phyloP scores from a whole-genome alignment of 37 sponge, comb jelly and placozoan species.

The Petrosia ficiformis region DNA sequence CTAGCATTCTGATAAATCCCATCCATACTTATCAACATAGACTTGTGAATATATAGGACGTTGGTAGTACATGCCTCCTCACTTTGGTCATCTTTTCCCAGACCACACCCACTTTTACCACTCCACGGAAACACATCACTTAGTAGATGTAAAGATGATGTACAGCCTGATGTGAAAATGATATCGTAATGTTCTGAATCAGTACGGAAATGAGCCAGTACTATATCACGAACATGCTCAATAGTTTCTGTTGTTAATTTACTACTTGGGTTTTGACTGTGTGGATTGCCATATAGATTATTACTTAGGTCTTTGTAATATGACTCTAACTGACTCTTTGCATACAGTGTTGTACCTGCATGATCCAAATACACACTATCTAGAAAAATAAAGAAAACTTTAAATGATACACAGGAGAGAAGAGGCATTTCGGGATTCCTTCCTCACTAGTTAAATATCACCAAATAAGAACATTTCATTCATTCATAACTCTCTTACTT shows the following conservation, averaged over 20 bases:
- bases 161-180: constrained; percentile 83
- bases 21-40: neutral
- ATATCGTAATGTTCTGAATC: constrained; percentile 56
- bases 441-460: too few relatives aligned
- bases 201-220: constrained; percentile 75
- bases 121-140: constrained; percentile 78
- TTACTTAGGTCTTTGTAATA: constrained; percentile 51
- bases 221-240: constrained; percentile 49
- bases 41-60: neutral
- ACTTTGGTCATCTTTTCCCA: neutral
- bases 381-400: constrained; percentile 9
- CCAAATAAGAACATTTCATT: too few relatives aligned
- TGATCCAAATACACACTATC: constrained; percentile 88
- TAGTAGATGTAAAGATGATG: constrained; percentile 77
- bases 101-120: neutral
- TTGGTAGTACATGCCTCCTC: neutral
- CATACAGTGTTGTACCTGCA: constrained; percentile 83
- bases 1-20: too few relatives aligned
- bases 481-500: too few relatives aligned
- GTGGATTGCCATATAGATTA: constrained; percentile 87
- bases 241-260: constrained; percentile 37
- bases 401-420: too few relatives aligned
- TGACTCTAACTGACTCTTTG: constrained; percentile 58
- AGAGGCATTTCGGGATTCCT: too few relatives aligned
- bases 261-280: constrained; percentile 77